phyloP scores from a whole-genome alignment of 2,888 invertebrate species.

The Eretmocerus hayati region DNA sequence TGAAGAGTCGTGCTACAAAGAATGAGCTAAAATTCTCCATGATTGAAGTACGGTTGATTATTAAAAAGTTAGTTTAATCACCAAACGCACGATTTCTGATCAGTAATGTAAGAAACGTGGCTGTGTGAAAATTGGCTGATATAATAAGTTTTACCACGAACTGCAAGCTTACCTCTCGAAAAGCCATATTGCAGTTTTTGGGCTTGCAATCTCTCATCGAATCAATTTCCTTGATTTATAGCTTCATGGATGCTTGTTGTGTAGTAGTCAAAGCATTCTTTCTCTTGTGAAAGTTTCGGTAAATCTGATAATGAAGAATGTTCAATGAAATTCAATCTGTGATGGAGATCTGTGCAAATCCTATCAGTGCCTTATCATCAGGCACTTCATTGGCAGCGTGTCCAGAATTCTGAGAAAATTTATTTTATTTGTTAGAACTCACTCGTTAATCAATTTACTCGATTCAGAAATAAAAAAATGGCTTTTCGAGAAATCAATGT shows the following conservation, averaged over 20 bases:
- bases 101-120: too few species aligned
- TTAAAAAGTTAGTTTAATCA: too few species aligned
- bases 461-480: too few species aligned
- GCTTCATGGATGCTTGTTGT: slow-evolving; percentile 10
- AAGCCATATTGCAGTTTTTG: too few species aligned
- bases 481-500: too few species aligned
- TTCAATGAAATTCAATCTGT: slow-evolving; percentile 58
- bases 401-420: slow-evolving; percentile 56
- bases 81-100: too few species aligned
- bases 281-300: slow-evolving; percentile 13
- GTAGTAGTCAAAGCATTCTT: too few species aligned
- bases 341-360: slow-evolving; percentile 95
- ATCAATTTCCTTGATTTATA: slow-evolving; percentile 5
- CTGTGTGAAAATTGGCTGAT: too few species aligned
- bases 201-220: too few species aligned
- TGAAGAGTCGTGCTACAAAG: slow-evolving; percentile 3
- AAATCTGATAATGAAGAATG: slow-evolving; percentile 12
- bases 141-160: too few species aligned
- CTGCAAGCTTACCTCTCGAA: too few species aligned
- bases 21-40: slow-evolving; percentile 2
- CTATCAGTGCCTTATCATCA: slow-evolving; percentile 91
- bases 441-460: not conserved
- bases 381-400: slow-evolving; percentile 70
- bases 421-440: not conserved
- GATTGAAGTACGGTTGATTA: too few species aligned